These are phyloP conservation scores for Drosophila prosaltans DNA, from an alignment of 1,140 invertebrate genomes.

Conservation along the genomic window DNA sequence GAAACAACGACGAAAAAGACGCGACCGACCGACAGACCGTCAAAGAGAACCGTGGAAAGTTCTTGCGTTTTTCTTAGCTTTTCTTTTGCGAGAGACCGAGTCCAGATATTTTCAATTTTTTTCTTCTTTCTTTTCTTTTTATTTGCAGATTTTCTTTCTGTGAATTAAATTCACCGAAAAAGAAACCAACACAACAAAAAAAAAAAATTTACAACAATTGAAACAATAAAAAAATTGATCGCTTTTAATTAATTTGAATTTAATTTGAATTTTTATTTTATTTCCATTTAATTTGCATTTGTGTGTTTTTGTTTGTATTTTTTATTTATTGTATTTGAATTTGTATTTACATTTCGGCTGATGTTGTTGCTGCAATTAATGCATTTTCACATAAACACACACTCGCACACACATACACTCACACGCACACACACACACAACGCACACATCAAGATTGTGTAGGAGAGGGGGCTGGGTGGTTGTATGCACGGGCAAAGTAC, in stretches of 20 bases:
- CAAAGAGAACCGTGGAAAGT: slow-evolving; percentile 18
- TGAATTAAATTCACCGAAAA: slow-evolving; percentile 66
- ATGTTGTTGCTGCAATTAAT: slow-evolving; percentile 60
- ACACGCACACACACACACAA: slow-evolving; percentile 30
- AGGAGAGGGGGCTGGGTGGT: slow-evolving; percentile 13
- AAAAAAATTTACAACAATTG: slow-evolving; percentile 45
- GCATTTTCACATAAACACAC: slow-evolving; percentile 65
- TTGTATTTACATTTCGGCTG: slow-evolving; percentile 47
- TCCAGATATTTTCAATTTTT: slow-evolving; percentile 35
- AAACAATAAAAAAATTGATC: slow-evolving; percentile 74
- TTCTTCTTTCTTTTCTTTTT: slow-evolving; percentile 26
- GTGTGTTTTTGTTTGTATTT: slow-evolving; percentile 69
- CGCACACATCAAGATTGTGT: slow-evolving; percentile 23
- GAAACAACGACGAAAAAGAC: neutral
- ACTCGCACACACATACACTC: slow-evolving; percentile 51
- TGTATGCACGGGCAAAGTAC: slow-evolving; percentile 30
- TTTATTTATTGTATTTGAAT: slow-evolving; percentile 61
- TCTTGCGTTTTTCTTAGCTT: slow-evolving; percentile 45
- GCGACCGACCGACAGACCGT: slow-evolving; percentile 5
- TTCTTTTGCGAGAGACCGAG: slow-evolving; percentile 24
- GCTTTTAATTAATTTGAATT: slow-evolving; percentile 59
- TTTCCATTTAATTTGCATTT: slow-evolving; percentile 54
- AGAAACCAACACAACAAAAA: slow-evolving; percentile 58
- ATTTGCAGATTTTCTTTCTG: slow-evolving; percentile 35
- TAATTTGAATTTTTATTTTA: slow-evolving; percentile 44